Evolutionary conservation across 2,888 invertebrate genomes (phyloP).

Genomic region (Pseudeuparius sepicola): DNA sequence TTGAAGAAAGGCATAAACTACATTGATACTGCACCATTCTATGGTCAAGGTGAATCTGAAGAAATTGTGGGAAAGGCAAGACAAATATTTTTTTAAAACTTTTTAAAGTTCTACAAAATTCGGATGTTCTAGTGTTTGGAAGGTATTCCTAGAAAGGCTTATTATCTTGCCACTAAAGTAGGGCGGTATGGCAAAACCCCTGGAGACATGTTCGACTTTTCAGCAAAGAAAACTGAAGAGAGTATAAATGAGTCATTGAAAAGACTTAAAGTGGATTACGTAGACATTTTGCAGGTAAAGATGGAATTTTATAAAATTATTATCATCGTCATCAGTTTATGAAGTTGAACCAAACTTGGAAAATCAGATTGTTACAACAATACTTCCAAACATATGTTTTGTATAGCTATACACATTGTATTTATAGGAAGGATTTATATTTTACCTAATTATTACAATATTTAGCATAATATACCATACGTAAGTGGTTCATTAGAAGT

Average conservation of each 20-base stretch:
- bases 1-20: slow-evolving; percentile 78
- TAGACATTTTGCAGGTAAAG: slow-evolving; percentile 90
- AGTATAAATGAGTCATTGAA: slow-evolving; percentile 69
- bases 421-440: no score
- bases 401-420: no score
- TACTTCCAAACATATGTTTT: no score
- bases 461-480: no score
- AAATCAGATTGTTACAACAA: no score
- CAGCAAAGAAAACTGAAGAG: slow-evolving; percentile 58
- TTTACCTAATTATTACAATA: no score
- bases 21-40: slow-evolving; percentile 88
- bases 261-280: slow-evolving; percentile 65
- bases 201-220: slow-evolving; percentile 78
- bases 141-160: slow-evolving; percentile 69
- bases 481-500: no score
- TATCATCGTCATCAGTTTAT: no score
- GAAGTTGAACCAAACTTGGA: no score
- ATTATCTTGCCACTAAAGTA: slow-evolving; percentile 86
- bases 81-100: slow-evolving; percentile 3
- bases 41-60: slow-evolving; percentile 83
- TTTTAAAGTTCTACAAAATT: no score
- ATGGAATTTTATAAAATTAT: no score
- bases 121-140: slow-evolving; percentile 52
- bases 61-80: slow-evolving; percentile 65
- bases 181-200: slow-evolving; percentile 68